phyloP scores from a whole-genome alignment of 2,797 vertebrate genomes.

The Gallinago stenura region DNA sequence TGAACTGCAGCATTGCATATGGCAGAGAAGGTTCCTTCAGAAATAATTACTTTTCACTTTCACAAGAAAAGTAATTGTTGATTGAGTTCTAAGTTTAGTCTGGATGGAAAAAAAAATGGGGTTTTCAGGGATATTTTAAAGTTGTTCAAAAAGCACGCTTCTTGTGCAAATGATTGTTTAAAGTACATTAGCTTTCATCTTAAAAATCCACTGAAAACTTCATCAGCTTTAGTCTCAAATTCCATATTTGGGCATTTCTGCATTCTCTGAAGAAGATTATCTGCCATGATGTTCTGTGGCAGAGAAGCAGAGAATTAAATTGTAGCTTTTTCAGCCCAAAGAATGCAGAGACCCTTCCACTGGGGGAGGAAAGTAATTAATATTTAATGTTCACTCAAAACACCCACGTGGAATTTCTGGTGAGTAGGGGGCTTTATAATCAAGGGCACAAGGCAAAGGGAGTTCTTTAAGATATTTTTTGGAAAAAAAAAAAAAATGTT shows the following conservation, averaged over 20 bases:
- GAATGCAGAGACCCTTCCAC: conserved; percentile 33
- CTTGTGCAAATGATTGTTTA: background rate
- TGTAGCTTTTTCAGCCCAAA: background rate
- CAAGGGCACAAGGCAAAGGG: background rate
- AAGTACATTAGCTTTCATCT: background rate
- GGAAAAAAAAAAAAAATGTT: background rate
- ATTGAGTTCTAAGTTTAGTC: background rate
- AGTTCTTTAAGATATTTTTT: background rate
- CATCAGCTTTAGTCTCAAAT: background rate
- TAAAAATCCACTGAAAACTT: background rate
- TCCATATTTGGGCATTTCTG: background rate
- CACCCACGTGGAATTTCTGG: conserved; percentile 11
- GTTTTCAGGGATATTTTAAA: background rate
- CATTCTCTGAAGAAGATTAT: background rate
- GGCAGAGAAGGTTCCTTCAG: background rate
- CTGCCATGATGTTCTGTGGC: background rate
- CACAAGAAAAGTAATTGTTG: background rate
- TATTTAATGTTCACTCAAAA: background rate
- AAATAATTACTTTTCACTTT: background rate
- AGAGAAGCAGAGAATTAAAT: background rate
- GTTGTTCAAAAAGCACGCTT: background rate
- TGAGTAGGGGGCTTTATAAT: conserved; percentile 18
- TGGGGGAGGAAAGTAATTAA: conserved; percentile 24
- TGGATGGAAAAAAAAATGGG: background rate
- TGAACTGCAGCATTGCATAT: background rate